These are phyloP conservation scores for Orestias chungarensis DNA, from an alignment of 2,797 vertebrate genomes.

Conservation along the genomic window DNA sequence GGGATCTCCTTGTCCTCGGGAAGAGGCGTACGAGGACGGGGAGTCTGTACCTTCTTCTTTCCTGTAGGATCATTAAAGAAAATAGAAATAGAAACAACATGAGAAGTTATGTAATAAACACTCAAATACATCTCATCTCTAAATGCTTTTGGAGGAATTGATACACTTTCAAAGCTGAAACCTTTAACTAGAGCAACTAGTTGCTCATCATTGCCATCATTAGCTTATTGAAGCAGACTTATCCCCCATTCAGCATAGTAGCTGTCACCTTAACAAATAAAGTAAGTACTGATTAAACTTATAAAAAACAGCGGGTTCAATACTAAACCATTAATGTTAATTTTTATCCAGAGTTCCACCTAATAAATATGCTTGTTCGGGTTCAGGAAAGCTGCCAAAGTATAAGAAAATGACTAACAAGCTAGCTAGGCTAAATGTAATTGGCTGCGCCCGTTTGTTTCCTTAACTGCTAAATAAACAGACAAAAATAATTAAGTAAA, in stretches of 20 bases:
- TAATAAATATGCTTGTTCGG: background rate
- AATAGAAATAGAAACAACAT: background rate
- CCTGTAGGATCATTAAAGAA: constrained; percentile 72
- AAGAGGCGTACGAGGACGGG: constrained; percentile 91
- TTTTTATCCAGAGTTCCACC: rapidly evolving
- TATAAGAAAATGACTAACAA: constrained; percentile 8
- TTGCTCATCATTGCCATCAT: constrained; percentile 16
- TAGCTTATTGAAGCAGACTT: constrained; percentile 21
- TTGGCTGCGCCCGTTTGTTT: background rate
- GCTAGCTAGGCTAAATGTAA: constrained; percentile 38
- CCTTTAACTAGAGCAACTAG: background rate
- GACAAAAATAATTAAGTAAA: background rate
- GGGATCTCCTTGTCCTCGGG: constrained; percentile 96
- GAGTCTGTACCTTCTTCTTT: constrained; percentile 85
- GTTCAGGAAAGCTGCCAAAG: background rate
- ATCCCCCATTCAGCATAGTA: constrained; percentile 8
- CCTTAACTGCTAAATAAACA: background rate
- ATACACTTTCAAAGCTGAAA: background rate
- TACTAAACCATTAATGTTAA: background rate
- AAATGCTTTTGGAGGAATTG: background rate
- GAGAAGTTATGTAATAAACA: background rate
- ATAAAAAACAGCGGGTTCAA: background rate
- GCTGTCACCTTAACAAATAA: background rate
- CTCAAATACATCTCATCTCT: background rate
- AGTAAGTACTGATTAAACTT: background rate